Conservation (phyloP, 2,888 invertebrate species). For the Tenthredo scrophulariae region DNA sequence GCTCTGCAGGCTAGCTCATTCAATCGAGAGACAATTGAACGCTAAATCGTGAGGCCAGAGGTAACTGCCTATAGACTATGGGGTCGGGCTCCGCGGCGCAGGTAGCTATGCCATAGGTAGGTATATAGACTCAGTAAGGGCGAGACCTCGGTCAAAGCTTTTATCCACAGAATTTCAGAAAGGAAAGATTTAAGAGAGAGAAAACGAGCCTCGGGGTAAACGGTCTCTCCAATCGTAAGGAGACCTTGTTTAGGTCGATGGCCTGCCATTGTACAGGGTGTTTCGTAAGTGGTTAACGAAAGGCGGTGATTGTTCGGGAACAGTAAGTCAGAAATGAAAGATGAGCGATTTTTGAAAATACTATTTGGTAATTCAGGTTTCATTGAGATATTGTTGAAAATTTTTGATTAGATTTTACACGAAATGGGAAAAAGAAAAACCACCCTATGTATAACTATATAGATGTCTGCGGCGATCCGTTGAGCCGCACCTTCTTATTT, state of each 20-base stretch:
- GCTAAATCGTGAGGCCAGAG: conserved; percentile 67
- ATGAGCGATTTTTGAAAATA: background rate
- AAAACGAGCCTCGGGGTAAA: background rate
- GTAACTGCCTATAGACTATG: conserved; percentile 55
- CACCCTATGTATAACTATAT: background rate
- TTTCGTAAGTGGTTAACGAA: background rate
- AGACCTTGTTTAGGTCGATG: conserved; percentile 20
- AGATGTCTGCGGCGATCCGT: conserved; percentile 15
- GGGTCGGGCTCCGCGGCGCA: background rate
- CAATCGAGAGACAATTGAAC: conserved; percentile 69
- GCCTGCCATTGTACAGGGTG: background rate
- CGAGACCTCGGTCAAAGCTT: conserved; percentile 27
- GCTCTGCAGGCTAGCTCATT: conserved; percentile 58
- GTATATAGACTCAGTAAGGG: background rate
- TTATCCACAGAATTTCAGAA: conserved; percentile 10
- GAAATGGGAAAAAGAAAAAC: background rate
- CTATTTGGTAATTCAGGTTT: background rate
- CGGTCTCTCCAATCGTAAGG: background rate
- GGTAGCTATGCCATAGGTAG: background rate
- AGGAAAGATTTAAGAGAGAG: conserved; percentile 20
- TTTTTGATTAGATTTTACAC: no score
- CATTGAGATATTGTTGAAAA: background rate
- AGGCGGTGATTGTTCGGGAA: background rate
- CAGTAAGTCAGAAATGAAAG: background rate
- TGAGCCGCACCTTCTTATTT: conserved; percentile 29